Evolutionary conservation across 2,113 vertebrate species (phyloP).

Genomic region (Pungitius pungitius): DNA sequence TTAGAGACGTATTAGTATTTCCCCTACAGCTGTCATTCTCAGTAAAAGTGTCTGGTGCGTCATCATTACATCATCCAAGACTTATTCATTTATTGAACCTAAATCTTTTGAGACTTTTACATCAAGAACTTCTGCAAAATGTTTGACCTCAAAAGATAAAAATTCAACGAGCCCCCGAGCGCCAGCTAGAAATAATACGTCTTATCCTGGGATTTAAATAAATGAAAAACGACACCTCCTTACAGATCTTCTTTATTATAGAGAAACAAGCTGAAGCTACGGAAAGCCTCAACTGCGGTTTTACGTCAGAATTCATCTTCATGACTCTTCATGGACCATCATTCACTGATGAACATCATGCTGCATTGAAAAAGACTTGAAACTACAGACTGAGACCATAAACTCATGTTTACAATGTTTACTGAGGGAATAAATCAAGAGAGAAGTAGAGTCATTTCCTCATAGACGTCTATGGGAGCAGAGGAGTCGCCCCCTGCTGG

Average conservation of each 20-base stretch:
- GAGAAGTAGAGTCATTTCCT: no score
- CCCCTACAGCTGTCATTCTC: neutral
- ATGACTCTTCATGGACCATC: no score
- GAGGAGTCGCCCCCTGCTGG: neutral
- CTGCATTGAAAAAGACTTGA: no score
- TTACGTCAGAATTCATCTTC: neutral
- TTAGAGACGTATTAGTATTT: neutral
- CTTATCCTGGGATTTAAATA: slow-evolving; percentile 3
- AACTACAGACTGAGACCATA: no score
- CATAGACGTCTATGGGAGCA: no score
- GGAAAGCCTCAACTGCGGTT: neutral
- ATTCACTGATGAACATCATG: no score
- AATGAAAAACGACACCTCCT: neutral
- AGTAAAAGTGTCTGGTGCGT: neutral
- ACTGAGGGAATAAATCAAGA: no score
- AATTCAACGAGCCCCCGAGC: slow-evolving; percentile 3
- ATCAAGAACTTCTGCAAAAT: slow-evolving; percentile 14
- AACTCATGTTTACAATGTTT: neutral
- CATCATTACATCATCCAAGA: neutral
- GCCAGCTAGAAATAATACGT: neutral
- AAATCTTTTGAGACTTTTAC: slow-evolving; percentile 6
- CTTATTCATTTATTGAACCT: neutral
- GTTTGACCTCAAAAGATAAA: no score
- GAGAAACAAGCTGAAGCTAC: neutral
- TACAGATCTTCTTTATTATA: neutral